These are phyloP conservation scores for Drosophila parthenogenetica DNA, from an alignment of 2,888 invertebrate species.

Conservation along the genomic window DNA sequence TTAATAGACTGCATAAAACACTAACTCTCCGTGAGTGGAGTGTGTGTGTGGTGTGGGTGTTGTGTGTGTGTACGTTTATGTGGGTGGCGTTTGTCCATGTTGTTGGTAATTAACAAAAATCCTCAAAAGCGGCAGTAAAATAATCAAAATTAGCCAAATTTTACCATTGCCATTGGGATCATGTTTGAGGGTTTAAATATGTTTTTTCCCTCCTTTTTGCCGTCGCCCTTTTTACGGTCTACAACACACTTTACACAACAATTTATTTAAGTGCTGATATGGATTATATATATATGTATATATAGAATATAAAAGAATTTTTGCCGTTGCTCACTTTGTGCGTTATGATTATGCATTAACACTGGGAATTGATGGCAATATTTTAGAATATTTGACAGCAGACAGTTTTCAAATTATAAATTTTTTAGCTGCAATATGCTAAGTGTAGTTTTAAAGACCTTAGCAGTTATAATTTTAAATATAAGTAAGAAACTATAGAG, in stretches of 20 bases:
- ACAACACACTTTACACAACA: slow-evolving; percentile 25
- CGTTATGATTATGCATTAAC: slow-evolving; percentile 12
- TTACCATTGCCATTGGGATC: slow-evolving; percentile 50
- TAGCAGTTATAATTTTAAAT: too few relatives aligned
- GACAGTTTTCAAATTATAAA: background rate
- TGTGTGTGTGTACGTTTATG: slow-evolving; percentile 6
- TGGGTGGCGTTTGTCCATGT: slow-evolving; percentile 29
- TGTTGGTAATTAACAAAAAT: slow-evolving; percentile 70
- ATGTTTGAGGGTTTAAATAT: slow-evolving; percentile 33
- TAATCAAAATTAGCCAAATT: slow-evolving; percentile 77
- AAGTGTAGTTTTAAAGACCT: too few relatives aligned
- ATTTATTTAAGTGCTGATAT: slow-evolving; percentile 50
- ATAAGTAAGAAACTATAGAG: too few relatives aligned
- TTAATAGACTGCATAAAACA: slow-evolving; percentile 67
- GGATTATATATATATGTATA: slow-evolving; percentile 15
- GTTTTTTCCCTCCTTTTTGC: background rate
- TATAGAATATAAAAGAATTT: background rate
- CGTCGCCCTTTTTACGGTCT: background rate
- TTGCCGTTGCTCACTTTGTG: slow-evolving; percentile 2
- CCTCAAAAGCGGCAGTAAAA: slow-evolving; percentile 68
- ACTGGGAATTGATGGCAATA: background rate
- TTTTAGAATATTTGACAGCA: background rate
- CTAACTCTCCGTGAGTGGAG: slow-evolving; percentile 15
- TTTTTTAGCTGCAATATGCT: too few relatives aligned
- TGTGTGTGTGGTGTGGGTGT: slow-evolving; percentile 21